Evolutionary conservation across 2,888 invertebrate genomes (phyloP).

Genomic region (Patella pellucida): DNA sequence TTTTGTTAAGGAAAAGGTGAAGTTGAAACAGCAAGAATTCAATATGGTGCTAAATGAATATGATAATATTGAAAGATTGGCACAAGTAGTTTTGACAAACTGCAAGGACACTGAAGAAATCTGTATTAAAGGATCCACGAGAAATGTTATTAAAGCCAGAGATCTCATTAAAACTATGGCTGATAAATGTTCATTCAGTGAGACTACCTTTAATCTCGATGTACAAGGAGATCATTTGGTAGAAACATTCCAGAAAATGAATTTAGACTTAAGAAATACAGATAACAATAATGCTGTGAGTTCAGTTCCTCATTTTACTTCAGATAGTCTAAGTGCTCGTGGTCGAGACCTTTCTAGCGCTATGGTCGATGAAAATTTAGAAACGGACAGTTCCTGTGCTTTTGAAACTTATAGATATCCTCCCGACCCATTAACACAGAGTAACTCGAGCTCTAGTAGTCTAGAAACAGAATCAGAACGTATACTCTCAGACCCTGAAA

Average conservation of each 20-base stretch:
- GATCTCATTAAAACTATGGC: constrained; percentile 26
- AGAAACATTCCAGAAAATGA: no score
- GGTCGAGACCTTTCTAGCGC: no score
- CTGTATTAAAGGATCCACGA: constrained; percentile 40
- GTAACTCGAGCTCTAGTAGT: constrained; percentile 2
- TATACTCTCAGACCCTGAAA: constrained; percentile 41
- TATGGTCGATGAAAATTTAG: no score
- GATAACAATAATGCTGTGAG: no score
- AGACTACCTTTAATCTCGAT: no score
- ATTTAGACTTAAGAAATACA: no score
- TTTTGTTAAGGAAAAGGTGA: constrained; percentile 30
- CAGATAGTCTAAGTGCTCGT: background rate
- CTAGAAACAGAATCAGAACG: constrained; percentile 37
- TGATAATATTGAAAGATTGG: constrained; percentile 39
- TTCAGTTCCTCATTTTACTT: no score
- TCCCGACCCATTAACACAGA: no score
- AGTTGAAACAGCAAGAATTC: constrained; percentile 32
- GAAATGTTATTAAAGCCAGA: constrained; percentile 37
- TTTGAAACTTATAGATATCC: no score
- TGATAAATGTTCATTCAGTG: no score
- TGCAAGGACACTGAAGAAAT: constrained; percentile 34
- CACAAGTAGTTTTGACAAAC: constrained; percentile 40
- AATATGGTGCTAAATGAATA: constrained; percentile 42
- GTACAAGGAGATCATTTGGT: no score
- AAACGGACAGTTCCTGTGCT: no score